These are phyloP conservation scores for Panthera uncia DNA, from an alignment of 2,113 vertebrate genomes.

Conservation along the genomic window DNA sequence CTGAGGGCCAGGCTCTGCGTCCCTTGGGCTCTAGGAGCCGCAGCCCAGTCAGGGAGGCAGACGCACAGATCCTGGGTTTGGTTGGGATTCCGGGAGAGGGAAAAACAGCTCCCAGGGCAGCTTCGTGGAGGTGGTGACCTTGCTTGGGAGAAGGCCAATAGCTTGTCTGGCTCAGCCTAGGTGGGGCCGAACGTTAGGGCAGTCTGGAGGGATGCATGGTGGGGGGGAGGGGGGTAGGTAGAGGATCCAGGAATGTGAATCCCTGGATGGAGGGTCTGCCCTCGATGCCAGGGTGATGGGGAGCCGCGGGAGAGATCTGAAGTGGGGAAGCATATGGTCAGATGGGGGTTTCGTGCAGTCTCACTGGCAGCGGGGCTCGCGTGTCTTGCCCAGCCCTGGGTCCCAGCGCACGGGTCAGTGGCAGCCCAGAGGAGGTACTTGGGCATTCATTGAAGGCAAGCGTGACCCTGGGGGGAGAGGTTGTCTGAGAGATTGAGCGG, in stretches of 20 bases:
- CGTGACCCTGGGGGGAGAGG: not conserved
- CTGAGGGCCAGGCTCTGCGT: not conserved
- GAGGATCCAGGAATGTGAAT: not conserved
- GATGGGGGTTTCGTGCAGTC: not conserved
- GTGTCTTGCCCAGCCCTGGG: not conserved
- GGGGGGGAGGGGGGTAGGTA: too few species aligned
- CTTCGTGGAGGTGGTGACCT: not conserved
- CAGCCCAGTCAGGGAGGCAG: not conserved
- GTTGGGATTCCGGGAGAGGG: not conserved
- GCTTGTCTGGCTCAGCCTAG: not conserved
- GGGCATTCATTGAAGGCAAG: not conserved
- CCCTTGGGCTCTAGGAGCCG: not conserved
- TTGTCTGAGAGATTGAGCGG: not conserved
- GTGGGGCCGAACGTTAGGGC: not conserved
- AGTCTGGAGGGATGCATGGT: not conserved
- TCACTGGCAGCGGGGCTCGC: not conserved
- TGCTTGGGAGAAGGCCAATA: not conserved
- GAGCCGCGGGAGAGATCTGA: not conserved
- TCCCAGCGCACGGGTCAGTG: not conserved
- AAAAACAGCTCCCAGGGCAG: not conserved
- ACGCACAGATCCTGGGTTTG: not conserved
- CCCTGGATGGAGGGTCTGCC: not conserved
- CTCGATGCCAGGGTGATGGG: not conserved
- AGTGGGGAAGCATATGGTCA: rapidly evolving
- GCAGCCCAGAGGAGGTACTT: not conserved